Evolutionary conservation across 2,113 vertebrate species (phyloP).

Genomic region (Pithys albifrons): DNA sequence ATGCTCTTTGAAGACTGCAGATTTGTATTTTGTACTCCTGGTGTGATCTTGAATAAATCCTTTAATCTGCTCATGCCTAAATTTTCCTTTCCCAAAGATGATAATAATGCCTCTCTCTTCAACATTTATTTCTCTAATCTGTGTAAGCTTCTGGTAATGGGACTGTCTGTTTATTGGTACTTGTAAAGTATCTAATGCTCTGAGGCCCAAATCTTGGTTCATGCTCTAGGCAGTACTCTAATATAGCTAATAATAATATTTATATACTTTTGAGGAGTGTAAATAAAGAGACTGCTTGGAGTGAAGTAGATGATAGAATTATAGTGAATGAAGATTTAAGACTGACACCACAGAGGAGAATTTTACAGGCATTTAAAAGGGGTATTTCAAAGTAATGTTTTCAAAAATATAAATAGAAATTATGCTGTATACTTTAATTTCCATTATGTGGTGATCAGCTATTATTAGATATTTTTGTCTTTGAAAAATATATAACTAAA

Average conservation of each 20-base stretch:
- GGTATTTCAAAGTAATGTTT: not conserved
- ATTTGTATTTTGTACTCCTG: not conserved
- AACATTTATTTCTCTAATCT: not conserved
- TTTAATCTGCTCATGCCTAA: not conserved
- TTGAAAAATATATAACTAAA: not conserved
- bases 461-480: not conserved
- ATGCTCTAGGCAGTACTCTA: not conserved
- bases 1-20: fast-evolving
- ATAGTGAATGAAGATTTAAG: not conserved
- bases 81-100: not conserved
- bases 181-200: not conserved
- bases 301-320: not conserved
- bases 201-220: not conserved
- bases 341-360: not conserved
- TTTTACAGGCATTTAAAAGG: not conserved
- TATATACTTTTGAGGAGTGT: not conserved
- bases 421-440: not conserved
- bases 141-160: not conserved
- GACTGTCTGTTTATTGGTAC: not conserved
- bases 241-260: not conserved
- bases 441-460: not conserved
- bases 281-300: not conserved
- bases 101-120: not conserved
- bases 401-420: not conserved
- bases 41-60: not conserved